A percentile compares a stretch with the other conserved stretches of the same genome.
Conservation (phyloP, 2,888 invertebrate species). For the Cacoxenus indagator region DNA sequence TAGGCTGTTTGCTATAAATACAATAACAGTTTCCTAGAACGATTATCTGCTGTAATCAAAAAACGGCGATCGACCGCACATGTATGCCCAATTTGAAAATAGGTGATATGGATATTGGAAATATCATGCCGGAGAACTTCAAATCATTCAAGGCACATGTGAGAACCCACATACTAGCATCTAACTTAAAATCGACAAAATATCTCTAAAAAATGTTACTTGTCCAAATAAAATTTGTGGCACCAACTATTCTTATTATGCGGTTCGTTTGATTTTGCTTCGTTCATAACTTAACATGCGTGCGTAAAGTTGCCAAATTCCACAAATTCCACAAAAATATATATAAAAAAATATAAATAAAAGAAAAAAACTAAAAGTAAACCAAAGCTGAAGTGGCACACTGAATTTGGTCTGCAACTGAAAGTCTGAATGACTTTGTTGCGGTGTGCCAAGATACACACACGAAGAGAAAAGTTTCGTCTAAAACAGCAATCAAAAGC, state of each 20-base stretch:
- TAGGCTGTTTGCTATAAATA: too few relatives aligned
- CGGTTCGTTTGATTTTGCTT: not conserved
- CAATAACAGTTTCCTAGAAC: too few relatives aligned
- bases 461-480: not conserved
- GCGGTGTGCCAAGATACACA: not conserved
- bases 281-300: not conserved
- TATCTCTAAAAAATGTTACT: not conserved
- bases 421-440: conserved; percentile 20
- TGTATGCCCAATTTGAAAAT: too few relatives aligned
- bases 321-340: not conserved
- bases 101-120: too few relatives aligned
- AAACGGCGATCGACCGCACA: too few relatives aligned
- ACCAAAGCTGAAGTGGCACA: not conserved
- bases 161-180: too few relatives aligned
- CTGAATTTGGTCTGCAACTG: not conserved
- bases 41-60: too few relatives aligned
- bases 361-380: too few relatives aligned
- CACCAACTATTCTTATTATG: not conserved
- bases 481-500: not conserved
- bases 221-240: not conserved
- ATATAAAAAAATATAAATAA: not conserved
- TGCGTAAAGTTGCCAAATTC: not conserved
- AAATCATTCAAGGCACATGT: too few relatives aligned
- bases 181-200: not conserved
- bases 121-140: too few relatives aligned